phyloP scores from a whole-genome alignment of 2,888 invertebrate species.

The Hipparchia semele region DNA sequence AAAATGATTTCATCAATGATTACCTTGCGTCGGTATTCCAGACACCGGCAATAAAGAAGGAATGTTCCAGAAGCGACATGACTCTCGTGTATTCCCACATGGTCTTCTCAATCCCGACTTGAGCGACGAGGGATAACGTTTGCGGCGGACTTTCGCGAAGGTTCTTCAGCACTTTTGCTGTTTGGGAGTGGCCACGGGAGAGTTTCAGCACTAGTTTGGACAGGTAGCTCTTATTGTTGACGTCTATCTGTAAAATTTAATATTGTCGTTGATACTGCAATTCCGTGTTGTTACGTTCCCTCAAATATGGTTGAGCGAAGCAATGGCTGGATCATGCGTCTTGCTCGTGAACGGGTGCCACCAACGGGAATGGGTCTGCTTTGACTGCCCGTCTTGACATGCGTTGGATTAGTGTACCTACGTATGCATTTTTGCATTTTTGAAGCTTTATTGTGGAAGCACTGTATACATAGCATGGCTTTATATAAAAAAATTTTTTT shows the following conservation, averaged over 20 bases:
- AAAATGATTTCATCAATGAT: not conserved
- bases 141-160: constrained; percentile 68
- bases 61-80: constrained; percentile 74
- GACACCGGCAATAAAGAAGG: constrained; percentile 74
- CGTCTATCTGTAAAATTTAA: constrained; percentile 65
- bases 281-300: too few species aligned
- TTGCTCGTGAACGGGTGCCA: too few species aligned
- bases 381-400: too few species aligned
- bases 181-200: constrained; percentile 74
- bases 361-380: too few species aligned
- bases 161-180: constrained; percentile 69
- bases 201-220: constrained; percentile 74
- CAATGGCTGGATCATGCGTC: too few species aligned
- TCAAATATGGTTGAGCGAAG: too few species aligned
- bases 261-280: too few species aligned
- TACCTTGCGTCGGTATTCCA: constrained; percentile 74
- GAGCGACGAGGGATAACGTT: constrained; percentile 70
- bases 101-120: constrained; percentile 72
- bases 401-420: too few species aligned
- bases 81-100: constrained; percentile 78
- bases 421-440: too few species aligned
- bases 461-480: too few species aligned
- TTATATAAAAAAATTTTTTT: too few species aligned
- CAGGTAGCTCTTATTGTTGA: constrained; percentile 74
- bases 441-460: too few species aligned